phyloP scores from a whole-genome alignment of 2,888 invertebrate species.

The Caenorhabditis sp. region DNA sequence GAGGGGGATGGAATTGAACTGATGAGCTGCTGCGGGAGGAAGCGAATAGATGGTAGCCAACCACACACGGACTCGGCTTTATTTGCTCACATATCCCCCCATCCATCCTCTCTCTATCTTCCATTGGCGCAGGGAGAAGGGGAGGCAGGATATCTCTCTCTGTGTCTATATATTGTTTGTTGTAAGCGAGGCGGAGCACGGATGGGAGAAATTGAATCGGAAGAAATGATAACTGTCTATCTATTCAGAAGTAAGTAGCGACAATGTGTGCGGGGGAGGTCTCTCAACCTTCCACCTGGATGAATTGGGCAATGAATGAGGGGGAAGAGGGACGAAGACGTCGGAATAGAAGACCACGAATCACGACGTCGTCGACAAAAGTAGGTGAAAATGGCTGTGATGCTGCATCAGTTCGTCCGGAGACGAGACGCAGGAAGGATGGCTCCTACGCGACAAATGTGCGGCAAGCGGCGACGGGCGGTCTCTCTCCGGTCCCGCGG shows the following conservation, averaged over 20 bases:
- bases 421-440: slow-evolving; percentile 9
- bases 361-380: slow-evolving; percentile 17
- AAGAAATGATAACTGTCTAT: no score
- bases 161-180: slow-evolving; percentile 50
- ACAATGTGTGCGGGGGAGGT: no score
- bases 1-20: slow-evolving; percentile 9
- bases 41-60: slow-evolving; percentile 31
- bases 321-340: not conserved
- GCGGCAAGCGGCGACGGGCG: no score
- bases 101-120: not conserved
- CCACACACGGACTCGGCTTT: slow-evolving; percentile 38
- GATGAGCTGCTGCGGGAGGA: slow-evolving; percentile 3
- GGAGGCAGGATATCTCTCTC: slow-evolving; percentile 37
- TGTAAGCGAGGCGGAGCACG: slow-evolving; percentile 18
- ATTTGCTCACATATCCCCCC: slow-evolving; percentile 46
- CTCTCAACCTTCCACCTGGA: slow-evolving; percentile 32
- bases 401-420: slow-evolving; percentile 1
- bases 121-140: slow-evolving; percentile 19
- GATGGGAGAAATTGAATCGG: no score
- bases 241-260: no score
- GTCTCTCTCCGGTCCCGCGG: slow-evolving; percentile 8
- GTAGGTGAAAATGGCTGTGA: slow-evolving; percentile 1
- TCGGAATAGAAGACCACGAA: not conserved
- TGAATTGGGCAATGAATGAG: not conserved
- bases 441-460: slow-evolving; percentile 19